Percentiles rank a stretch among this genome's conserved stretches.
phyloP scores from a whole-genome alignment of 2,113 vertebrate species.

The Furnarius figulus region DNA sequence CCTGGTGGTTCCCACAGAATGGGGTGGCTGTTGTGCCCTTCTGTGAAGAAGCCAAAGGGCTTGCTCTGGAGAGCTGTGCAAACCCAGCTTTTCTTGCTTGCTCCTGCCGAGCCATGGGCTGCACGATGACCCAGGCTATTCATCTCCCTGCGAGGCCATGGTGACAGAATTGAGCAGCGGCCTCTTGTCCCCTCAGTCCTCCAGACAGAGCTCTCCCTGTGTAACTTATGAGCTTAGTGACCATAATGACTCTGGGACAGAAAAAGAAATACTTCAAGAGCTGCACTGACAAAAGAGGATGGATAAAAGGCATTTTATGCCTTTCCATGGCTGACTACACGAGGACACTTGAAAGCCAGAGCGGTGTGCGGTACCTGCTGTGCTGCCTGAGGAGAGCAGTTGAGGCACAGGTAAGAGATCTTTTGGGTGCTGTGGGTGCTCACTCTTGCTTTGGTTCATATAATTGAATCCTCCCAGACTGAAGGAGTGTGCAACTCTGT shows the following conservation, averaged over 20 bases:
- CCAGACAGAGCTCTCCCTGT: neutral
- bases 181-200: neutral
- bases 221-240: neutral
- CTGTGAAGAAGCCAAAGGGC: rapidly evolving
- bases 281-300: neutral
- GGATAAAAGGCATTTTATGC: neutral
- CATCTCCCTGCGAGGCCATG: neutral
- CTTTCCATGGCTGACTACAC: neutral
- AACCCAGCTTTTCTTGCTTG: neutral
- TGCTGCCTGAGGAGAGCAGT: neutral
- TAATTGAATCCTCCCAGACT: neutral
- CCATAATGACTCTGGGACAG: neutral
- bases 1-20: rapidly evolving
- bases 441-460: neutral
- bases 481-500: neutral
- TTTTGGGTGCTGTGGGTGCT: neutral
- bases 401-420: neutral
- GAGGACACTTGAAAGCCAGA: neutral
- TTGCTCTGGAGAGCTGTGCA: neutral
- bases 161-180: neutral
- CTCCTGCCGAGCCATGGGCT: rapidly evolving
- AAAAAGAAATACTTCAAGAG: slow-evolving; percentile 24
- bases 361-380: rapidly evolving
- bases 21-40: neutral
- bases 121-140: rapidly evolving